A percentile compares a stretch with the other conserved stretches of the same genome.
Conservation (phyloP, 2,113 vertebrate species). For the Eurystomus gularis region DNA sequence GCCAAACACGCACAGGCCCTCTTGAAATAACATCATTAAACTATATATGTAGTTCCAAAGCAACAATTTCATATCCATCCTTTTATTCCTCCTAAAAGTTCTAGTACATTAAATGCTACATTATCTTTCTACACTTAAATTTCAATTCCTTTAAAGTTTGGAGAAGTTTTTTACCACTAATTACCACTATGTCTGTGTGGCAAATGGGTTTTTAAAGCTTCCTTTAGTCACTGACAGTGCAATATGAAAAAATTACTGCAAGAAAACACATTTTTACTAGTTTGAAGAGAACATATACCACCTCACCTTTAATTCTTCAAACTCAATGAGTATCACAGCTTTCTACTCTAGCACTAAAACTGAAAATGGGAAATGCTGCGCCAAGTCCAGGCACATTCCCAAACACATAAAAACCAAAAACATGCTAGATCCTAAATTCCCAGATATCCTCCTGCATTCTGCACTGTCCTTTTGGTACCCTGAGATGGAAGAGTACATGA, state of each 20-base stretch:
- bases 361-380: background rate
- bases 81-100: background rate
- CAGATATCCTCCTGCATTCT: background rate
- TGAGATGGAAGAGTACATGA: background rate
- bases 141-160: background rate
- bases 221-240: background rate
- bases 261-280: background rate
- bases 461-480: background rate
- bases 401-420: background rate
- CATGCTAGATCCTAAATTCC: background rate
- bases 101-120: background rate
- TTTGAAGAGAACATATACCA: background rate
- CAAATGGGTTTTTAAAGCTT: conserved; percentile 7
- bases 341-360: background rate
- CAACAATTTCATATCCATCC: background rate
- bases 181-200: background rate
- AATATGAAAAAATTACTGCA: background rate
- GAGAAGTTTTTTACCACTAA: background rate
- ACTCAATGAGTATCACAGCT: background rate
- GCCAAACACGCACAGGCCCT: background rate
- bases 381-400: background rate
- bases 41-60: background rate
- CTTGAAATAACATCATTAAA: background rate
- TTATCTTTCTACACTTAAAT: background rate
- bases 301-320: background rate